Evolutionary conservation across 2,797 vertebrate species (phyloP), one percentile per base, ranked within the genome.

Genomic region (Melanotaenia nigrans): DNA sequence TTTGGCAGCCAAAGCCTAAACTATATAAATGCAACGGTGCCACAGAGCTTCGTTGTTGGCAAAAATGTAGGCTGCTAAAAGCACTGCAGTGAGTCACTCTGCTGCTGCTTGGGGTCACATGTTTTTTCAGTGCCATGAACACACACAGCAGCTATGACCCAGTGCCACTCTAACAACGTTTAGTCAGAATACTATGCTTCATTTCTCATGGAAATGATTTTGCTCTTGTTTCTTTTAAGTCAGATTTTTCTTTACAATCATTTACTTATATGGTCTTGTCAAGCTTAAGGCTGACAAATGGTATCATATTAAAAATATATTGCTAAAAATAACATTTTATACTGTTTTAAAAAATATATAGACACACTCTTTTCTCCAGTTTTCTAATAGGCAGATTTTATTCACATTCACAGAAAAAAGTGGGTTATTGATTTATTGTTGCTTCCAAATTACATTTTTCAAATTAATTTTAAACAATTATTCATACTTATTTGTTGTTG

Each of bases 41-140:
- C 35, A 77, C 1, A 16, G 35, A 62, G 58, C 32, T 49, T 16
- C 2, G 18, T 32, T 54, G 16, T 63, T 49, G 51, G 60, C 30
- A n/a, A 62, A 40, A 56, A 59, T 18, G 5, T 30, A 32, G 40
- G 40, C 28, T 14, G 22, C 65, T 54, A 54, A 63, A 71, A 75
- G 35, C 25, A 59, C 14, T 64, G 63, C n/a, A 56, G 0, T 36
- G 25, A 68, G 56, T 58, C 62, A 35, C 30, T 14, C 5, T 51
- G 42, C 24, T 55, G 32, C 20, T 38, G 22, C 47, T 20, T n/a
- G 45, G 13, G 24, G 0, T 18, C 55, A 71, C 40, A 72, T 25
- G 5, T 59, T 42, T 9, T 33, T 20, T 62, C 42, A 33, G 35
- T 4, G 60, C 12, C 18, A 45, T 71, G 36, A 47, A 47, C 18